These are phyloP conservation scores for Zoanthus solanderi DNA, from an alignment of 92 coral and sea anemone species.

Conservation along the genomic window DNA sequence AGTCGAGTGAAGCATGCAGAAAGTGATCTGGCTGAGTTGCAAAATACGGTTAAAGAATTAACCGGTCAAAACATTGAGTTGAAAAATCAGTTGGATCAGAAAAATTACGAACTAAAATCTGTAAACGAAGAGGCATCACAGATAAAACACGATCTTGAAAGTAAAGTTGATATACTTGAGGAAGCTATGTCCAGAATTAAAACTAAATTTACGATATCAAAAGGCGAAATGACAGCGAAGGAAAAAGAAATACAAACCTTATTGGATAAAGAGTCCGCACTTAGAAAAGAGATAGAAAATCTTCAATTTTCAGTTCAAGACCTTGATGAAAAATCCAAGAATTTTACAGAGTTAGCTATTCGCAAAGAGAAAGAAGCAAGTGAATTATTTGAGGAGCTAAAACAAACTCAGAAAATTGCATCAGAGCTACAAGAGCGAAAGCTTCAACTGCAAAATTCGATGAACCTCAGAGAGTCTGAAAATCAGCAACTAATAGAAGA, in stretches of 20 bases:
- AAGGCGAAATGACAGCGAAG: conserved; percentile 41
- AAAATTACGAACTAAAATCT: conserved; percentile 56
- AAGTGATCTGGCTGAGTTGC: conserved; percentile 57
- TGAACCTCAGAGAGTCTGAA: conserved; percentile 36
- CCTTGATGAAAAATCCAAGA: conserved; percentile 56
- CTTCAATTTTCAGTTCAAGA: conserved; percentile 35
- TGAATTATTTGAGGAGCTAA: conserved; percentile 58
- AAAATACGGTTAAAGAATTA: conserved; percentile 45
- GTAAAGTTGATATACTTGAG: conserved; percentile 47
- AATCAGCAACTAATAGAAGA: conserved; percentile 52
- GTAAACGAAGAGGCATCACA: conserved; percentile 34
- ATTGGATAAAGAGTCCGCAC: conserved; percentile 36
- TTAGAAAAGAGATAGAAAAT: conserved; percentile 38
- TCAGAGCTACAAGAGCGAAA: conserved; percentile 46
- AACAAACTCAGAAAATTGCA: conserved; percentile 44
- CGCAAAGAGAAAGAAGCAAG: conserved; percentile 62
- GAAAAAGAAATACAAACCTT: conserved; percentile 58
- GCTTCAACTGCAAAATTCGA: conserved; percentile 40
- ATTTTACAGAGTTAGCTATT: conserved; percentile 47
- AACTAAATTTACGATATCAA: conserved; percentile 52
- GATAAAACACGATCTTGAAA: conserved; percentile 47
- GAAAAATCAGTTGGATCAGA: conserved; percentile 44
- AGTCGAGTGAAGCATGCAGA: conserved; percentile 77
- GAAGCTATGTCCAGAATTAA: conserved; percentile 45
- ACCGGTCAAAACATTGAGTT: conserved; percentile 49